Conservation (phyloP, 1,140 invertebrate genomes). For the Drosophila burlai region DNA sequence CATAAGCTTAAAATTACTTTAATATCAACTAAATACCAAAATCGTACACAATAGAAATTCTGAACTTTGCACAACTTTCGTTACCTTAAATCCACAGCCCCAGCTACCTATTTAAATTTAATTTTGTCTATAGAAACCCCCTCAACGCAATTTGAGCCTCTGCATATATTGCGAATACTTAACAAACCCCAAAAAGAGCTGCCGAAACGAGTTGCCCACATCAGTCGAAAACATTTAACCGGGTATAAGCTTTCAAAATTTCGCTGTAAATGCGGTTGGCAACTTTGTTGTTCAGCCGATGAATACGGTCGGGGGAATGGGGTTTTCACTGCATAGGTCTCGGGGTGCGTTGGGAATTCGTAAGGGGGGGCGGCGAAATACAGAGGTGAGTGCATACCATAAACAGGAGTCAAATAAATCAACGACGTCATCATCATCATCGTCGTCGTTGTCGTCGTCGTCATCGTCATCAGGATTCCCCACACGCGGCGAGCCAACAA, state of each 20-base stretch:
- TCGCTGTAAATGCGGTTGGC: constrained; percentile 50
- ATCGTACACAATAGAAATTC: not conserved
- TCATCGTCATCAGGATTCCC: constrained; percentile 39
- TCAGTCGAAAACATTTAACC: constrained; percentile 33
- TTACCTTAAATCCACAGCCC: not conserved
- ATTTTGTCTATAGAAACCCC: constrained; percentile 1
- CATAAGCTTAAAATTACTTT: not conserved
- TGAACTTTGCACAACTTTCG: not conserved
- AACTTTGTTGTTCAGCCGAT: constrained; percentile 48
- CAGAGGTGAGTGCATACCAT: constrained; percentile 65
- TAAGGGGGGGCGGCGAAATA: constrained; percentile 13
- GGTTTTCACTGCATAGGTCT: not conserved
- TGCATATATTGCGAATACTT: constrained; percentile 22
- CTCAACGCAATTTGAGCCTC: constrained; percentile 16
- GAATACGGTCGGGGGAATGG: not conserved
- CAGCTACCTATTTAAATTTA: not conserved
- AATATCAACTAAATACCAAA: not conserved
- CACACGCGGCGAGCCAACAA: constrained; percentile 58
- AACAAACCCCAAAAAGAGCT: constrained; percentile 17
- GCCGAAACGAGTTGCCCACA: constrained; percentile 8
- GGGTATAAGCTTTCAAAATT: constrained; percentile 34
- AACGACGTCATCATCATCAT: constrained; percentile 66
- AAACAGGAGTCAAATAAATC: constrained; percentile 75
- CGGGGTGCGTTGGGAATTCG: not conserved
- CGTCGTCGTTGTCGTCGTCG: constrained; percentile 1